phyloP scores from a whole-genome alignment of 2,113 vertebrate genomes.

The Bos javanicus region DNA sequence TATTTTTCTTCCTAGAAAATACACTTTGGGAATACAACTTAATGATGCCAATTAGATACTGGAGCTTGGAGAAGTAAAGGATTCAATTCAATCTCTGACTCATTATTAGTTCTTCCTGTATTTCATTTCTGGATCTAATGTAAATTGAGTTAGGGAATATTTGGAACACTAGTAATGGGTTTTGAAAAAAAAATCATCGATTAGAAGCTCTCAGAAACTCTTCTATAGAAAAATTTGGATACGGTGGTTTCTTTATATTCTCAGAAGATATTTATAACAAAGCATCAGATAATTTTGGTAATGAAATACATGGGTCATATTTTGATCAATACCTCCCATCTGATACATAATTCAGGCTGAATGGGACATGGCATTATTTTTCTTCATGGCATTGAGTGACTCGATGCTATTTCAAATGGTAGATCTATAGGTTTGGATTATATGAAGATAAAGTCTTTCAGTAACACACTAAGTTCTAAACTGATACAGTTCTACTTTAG shows the following conservation, averaged over 20 bases:
- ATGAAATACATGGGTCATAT: conserved; percentile 57
- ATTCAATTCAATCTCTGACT: conserved; percentile 27
- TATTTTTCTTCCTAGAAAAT: conserved; percentile 55
- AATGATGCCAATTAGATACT: background rate
- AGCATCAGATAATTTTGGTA: conserved; percentile 56
- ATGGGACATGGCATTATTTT: conserved; percentile 61
- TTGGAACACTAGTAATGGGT: conserved; percentile 37
- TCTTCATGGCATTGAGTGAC: conserved; percentile 62
- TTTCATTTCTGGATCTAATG: conserved; percentile 40
- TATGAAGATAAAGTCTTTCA: conserved; percentile 65
- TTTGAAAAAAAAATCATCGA: conserved; percentile 14
- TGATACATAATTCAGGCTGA: conserved; percentile 67
- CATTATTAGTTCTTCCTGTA: background rate
- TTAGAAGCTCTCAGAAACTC: conserved; percentile 17
- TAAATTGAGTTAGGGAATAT: conserved; percentile 48
- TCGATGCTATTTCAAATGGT: conserved; percentile 68
- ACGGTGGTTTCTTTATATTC: conserved; percentile 30
- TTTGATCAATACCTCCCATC: conserved; percentile 48
- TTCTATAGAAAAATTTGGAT: conserved; percentile 52
- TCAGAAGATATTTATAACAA: conserved; percentile 60
- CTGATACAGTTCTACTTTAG: conserved; percentile 50
- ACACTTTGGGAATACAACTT: background rate
- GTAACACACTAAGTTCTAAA: conserved; percentile 54
- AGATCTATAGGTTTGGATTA: conserved; percentile 57
- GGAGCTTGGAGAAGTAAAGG: conserved; percentile 34